phyloP scores from a whole-genome alignment of 1,140 invertebrate species.

The Calliopsis andreniformis region DNA sequence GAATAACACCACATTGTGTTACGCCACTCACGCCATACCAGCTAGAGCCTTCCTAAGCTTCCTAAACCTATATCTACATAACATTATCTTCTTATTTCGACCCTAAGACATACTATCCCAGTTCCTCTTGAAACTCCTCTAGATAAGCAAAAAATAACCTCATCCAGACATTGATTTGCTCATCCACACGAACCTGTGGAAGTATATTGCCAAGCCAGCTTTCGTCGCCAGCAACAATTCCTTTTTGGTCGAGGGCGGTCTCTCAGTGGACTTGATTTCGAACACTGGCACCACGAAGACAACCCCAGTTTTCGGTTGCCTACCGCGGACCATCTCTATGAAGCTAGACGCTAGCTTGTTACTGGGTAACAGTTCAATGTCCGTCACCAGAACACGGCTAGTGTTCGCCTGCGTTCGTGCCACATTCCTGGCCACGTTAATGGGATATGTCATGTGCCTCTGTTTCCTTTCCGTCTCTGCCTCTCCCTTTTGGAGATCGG shows the following conservation, averaged over 20 bases:
- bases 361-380: constrained; percentile 89
- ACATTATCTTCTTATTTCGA: no score
- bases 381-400: constrained; percentile 87
- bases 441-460: constrained; percentile 85
- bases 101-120: no score
- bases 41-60: no score
- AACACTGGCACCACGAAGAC: constrained; percentile 89
- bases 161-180: neutral
- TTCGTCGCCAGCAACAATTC: constrained; percentile 76
- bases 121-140: no score
- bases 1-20: no score
- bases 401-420: constrained; percentile 84
- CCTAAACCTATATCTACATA: no score
- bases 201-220: constrained; percentile 82
- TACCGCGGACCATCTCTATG: constrained; percentile 82
- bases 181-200: constrained; percentile 80
- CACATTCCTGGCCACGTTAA: constrained; percentile 89
- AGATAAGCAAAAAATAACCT: neutral
- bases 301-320: constrained; percentile 78
- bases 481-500: constrained; percentile 70
- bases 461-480: constrained; percentile 81
- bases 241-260: constrained; percentile 84
- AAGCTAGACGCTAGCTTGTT: constrained; percentile 84
- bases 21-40: no score
- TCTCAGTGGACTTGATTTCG: constrained; percentile 85